Conservation (phyloP, 2,888 invertebrate genomes). For the Drosophila nigritarsus region DNA sequence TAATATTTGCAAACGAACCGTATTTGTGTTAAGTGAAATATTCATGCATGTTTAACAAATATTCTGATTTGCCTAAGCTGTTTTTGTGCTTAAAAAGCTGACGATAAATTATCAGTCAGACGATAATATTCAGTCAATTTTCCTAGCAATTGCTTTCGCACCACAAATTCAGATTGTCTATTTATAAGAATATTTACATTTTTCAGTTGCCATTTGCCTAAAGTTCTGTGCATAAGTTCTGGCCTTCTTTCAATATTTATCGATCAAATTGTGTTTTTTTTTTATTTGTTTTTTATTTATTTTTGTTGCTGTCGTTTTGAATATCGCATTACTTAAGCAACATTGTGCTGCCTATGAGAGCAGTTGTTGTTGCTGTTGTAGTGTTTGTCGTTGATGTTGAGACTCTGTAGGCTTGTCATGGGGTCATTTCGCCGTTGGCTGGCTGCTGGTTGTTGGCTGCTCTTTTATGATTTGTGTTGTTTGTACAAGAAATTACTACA, state of each 20-base stretch:
- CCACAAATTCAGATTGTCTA: slow-evolving; percentile 4
- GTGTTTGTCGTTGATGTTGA: neutral
- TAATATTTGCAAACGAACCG: neutral
- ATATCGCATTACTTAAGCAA: slow-evolving; percentile 15
- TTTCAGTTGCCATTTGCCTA: slow-evolving; percentile 41
- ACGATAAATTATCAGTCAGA: neutral
- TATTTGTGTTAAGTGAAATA: neutral
- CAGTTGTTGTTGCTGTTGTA: neutral
- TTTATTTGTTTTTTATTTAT: neutral
- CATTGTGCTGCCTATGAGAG: slow-evolving; percentile 18
- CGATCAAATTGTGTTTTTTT: slow-evolving; percentile 43
- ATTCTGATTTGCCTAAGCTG: neutral
- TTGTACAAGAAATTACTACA: slow-evolving; percentile 79
- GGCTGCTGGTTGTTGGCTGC: slow-evolving; percentile 24
- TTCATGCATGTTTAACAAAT: neutral
- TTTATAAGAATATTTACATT: slow-evolving; percentile 27
- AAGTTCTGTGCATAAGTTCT: slow-evolving; percentile 41
- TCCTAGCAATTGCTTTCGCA: neutral
- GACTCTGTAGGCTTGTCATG: slow-evolving; percentile 19
- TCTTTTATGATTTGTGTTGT: slow-evolving; percentile 78
- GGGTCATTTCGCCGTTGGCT: slow-evolving; percentile 37
- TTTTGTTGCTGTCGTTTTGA: slow-evolving; percentile 2
- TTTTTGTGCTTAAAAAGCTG: neutral
- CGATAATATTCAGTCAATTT: too few relatives aligned
- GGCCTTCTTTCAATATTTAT: slow-evolving; percentile 50